These are phyloP conservation scores for Ericerus pela DNA, from an alignment of 1,140 invertebrate genomes.

Conservation along the genomic window DNA sequence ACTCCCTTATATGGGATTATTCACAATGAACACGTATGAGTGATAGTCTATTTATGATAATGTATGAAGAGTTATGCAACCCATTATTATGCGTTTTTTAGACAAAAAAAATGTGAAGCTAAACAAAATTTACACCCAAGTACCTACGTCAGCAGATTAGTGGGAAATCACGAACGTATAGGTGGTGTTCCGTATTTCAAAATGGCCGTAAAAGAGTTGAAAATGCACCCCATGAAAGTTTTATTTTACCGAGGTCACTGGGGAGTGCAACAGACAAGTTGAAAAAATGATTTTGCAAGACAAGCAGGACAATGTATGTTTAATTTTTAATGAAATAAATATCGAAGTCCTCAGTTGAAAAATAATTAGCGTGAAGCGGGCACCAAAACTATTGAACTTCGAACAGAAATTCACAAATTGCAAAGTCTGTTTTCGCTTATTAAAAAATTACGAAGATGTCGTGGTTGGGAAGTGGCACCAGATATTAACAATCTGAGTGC, in stretches of 20 bases:
- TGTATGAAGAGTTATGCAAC: not conserved
- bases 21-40: too few relatives aligned
- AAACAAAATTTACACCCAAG: not conserved
- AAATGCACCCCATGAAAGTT: not conserved
- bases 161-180: not conserved
- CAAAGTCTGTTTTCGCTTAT: slow-evolving; percentile 2
- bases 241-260: not conserved
- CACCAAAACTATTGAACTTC: slow-evolving; percentile 5
- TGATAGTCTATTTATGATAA: not conserved
- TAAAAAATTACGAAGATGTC: not conserved
- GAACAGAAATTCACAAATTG: slow-evolving; percentile 1
- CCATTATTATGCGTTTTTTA: slow-evolving; percentile 8
- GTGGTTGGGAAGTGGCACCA: slow-evolving; percentile 24
- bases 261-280: not conserved
- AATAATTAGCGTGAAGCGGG: slow-evolving; percentile 10
- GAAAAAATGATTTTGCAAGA: not conserved
- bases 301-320: not conserved
- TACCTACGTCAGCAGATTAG: not conserved
- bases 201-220: not conserved
- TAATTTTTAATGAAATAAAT: slow-evolving; percentile 3
- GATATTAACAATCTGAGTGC: too few relatives aligned
- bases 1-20: too few relatives aligned
- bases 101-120: not conserved
- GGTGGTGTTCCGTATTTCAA: not conserved
- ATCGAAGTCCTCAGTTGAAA: slow-evolving; percentile 9